Percentiles rank a stretch among this genome's conserved stretches.
These are phyloP conservation scores for Phataginus tricuspis DNA, from an alignment of 2,797 vertebrate species.

Conservation along the genomic window DNA sequence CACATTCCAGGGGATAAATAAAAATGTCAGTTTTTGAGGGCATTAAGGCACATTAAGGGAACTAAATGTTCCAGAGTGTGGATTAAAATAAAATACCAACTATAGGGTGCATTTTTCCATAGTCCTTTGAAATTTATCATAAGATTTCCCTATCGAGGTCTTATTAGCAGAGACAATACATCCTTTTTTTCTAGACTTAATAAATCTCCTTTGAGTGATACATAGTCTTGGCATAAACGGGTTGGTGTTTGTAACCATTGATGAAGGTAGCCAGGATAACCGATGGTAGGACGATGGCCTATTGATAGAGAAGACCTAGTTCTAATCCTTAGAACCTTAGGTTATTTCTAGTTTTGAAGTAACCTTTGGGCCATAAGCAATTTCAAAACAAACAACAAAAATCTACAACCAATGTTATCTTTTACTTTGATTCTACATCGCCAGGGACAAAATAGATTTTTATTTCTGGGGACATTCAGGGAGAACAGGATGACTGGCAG, in stretches of 20 bases:
- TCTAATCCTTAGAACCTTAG: not conserved
- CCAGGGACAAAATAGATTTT: not conserved
- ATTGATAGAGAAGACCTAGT: not conserved
- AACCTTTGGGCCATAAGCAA: not conserved
- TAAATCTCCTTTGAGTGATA: not conserved
- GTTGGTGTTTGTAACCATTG: not conserved
- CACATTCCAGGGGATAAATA: not conserved
- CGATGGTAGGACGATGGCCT: not conserved
- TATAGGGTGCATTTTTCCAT: not conserved
- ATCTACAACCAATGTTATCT: not conserved
- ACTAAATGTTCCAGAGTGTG: not conserved
- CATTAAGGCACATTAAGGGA: not conserved
- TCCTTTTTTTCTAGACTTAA: not conserved
- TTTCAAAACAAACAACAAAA: not conserved
- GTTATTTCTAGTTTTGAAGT: not conserved
- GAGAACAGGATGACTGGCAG: not conserved
- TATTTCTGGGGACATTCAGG: not conserved
- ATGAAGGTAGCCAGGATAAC: not conserved
- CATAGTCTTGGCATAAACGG: not conserved
- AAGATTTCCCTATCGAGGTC: not conserved
- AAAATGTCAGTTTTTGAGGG: constrained; percentile 4
- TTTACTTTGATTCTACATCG: not conserved
- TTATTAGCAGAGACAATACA: not conserved
- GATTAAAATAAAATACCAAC: not conserved
- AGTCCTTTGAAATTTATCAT: constrained; percentile 40